Base-by-base conservation (phyloP, 2,888 invertebrate genomes). In the Osmoderma eremita region DNA sequence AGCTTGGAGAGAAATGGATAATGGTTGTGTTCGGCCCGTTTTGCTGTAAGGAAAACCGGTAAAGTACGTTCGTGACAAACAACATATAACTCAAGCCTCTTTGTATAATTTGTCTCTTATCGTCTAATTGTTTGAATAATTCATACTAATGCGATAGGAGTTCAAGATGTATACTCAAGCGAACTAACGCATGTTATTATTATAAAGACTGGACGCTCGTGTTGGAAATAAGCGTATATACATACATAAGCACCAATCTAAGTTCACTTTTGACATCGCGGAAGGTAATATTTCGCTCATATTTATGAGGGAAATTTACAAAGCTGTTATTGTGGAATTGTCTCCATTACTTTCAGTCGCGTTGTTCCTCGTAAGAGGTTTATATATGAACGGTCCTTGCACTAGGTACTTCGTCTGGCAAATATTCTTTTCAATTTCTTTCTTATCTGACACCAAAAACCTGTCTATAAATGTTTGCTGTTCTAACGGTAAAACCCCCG, bases 41-140 rank as follows among this genome's bases (percentile, higher is more conserved):
- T 38, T 53, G 53, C 53, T 3, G 38, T 20, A 50, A 41, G 24
- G 56, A 72, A 72, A 74, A 77, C 77, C 74, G 77, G 78, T 79
- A 79, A 76, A 71, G 78, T 78, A 78, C 78, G 77, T 76, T 76
- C 75, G 74, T 71, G 76, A 78, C 78, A 78, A 78, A 77, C 79
- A 76, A 75, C 72, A 75, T 77, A 78, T 80, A 80, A 80, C 79
- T 80, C 79, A 80, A 77, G 76, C 76, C 75, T 73, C 76, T 77
- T 77, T 75, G 79, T 78, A 79, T 79, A 81, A 81, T 81, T 81
- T 81, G 81, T 81, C 81, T 80, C 78, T 80, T 81, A 81, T 81
- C 79, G 76, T 78, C 81, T 80, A 81, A 80, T 81, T 81, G 80
- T 80, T 80, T 81, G 81, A 80, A 81, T 81, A 78, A 81, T 81